Evolutionary conservation across 64 coral and sea anemone genomes (phyloP).

Genomic region (Stichodactyla mertensii): DNA sequence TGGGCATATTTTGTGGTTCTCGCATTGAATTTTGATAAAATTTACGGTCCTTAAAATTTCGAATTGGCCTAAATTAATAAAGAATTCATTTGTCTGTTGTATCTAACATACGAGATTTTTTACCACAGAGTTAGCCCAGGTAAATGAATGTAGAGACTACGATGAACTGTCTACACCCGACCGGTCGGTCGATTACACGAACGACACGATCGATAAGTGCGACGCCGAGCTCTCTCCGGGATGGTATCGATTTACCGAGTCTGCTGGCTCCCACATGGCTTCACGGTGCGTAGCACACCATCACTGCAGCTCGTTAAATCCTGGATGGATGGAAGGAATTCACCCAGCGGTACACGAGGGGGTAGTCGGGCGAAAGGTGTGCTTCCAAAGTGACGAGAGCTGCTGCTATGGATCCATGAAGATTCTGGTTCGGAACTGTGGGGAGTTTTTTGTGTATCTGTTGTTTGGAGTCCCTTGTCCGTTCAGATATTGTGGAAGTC

Average conservation of each 20-base stretch:
- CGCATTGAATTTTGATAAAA: no score
- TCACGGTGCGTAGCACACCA: not conserved
- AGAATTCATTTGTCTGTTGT: no score
- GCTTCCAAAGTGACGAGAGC: conserved; percentile 26
- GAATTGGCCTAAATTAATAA: no score
- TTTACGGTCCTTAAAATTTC: no score
- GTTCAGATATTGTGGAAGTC: conserved; percentile 16
- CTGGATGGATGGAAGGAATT: conserved; percentile 27
- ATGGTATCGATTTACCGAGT: conserved; percentile 70
- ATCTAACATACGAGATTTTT: not conserved
- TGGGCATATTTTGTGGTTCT: no score
- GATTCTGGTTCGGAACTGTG: conserved; percentile 30
- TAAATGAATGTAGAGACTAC: not conserved
- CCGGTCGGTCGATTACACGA: not conserved
- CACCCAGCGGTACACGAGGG: conserved; percentile 17
- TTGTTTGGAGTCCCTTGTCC: conserved; percentile 24
- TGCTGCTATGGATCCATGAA: conserved; percentile 22
- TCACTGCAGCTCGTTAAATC: conserved; percentile 12
- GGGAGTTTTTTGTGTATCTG: conserved; percentile 10
- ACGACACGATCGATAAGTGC: conserved; percentile 13
- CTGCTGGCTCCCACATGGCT: conserved; percentile 37
- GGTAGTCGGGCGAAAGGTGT: not conserved
- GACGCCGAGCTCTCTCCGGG: conserved; percentile 59
- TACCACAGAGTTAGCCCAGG: not conserved
- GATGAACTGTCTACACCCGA: not conserved